Evolutionary conservation across 2,113 vertebrate species (phyloP).

Genomic region (Antechinus stuartii): DNA sequence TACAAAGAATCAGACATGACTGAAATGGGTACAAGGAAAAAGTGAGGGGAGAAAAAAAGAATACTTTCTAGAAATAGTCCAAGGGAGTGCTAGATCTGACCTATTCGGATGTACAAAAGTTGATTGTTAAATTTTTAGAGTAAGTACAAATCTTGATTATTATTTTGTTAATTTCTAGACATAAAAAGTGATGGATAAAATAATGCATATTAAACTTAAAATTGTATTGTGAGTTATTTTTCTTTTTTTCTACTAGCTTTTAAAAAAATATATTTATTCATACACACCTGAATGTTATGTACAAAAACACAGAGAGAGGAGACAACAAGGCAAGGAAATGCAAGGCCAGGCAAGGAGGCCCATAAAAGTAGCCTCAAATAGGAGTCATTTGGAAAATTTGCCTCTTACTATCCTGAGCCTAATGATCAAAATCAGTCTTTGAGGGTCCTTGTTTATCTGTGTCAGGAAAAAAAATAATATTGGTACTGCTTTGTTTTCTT

Average conservation of each 20-base stretch:
- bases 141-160: not conserved
- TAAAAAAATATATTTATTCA: not conserved
- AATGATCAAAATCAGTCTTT: slow-evolving; percentile 37
- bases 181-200: not conserved
- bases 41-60: not conserved
- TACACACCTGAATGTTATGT: not conserved
- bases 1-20: not conserved
- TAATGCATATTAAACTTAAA: not conserved
- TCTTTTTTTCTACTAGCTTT: not conserved
- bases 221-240: not conserved
- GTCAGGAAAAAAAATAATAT: slow-evolving; percentile 19
- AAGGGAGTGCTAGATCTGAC: not conserved
- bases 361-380: slow-evolving; percentile 19
- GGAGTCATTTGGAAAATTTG: not conserved
- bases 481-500: slow-evolving; percentile 31
- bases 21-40: not conserved
- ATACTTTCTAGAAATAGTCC: not conserved
- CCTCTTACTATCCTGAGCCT: not conserved
- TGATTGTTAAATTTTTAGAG: not conserved
- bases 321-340: not conserved
- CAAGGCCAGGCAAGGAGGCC: accelerated
- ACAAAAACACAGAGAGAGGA: not conserved
- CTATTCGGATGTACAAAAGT: not conserved
- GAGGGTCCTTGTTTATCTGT: not conserved
- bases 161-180: not conserved